Conservation (phyloP, 1,140 invertebrate genomes). For the Pogonus chalceus region DNA sequence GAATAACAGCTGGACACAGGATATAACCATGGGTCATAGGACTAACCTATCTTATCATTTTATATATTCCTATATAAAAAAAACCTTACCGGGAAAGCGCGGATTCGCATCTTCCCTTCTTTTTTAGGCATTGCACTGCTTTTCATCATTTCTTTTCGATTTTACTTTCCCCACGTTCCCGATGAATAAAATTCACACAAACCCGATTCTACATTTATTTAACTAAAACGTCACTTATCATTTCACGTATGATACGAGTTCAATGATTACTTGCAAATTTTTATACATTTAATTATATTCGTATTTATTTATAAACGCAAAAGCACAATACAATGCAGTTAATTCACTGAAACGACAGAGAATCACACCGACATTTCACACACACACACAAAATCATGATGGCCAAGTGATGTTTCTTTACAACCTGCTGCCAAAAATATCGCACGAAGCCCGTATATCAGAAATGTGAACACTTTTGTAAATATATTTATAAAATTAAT, state of each 20-base stretch:
- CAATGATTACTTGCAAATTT: constrained; percentile 6
- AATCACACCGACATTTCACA: constrained; percentile 1
- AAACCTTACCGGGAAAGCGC: constrained; percentile 87
- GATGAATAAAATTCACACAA: not conserved
- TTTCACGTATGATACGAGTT: not conserved
- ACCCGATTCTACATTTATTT: not conserved
- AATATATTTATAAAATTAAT: not conserved
- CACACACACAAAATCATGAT: constrained; percentile 4
- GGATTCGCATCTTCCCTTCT: constrained; percentile 92
- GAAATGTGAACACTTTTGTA: not conserved
- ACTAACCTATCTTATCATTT: constrained; percentile 1
- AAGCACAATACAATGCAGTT: not conserved
- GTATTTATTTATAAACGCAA: constrained; percentile 1
- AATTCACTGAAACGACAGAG: constrained; percentile 1
- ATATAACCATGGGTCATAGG: not conserved
- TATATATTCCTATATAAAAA: constrained; percentile 3
- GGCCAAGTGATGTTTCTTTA: constrained; percentile 3
- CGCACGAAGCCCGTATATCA: not conserved
- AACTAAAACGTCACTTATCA: constrained; percentile 1
- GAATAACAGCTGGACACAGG: not conserved
- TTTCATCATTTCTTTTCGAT: constrained; percentile 49
- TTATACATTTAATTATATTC: not conserved
- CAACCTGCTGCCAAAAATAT: constrained; percentile 2
- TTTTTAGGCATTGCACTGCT: constrained; percentile 69
- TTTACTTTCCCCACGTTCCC: not conserved